phyloP scores from a whole-genome alignment of 1,140 invertebrate species.

The Bombus soroeensis region DNA sequence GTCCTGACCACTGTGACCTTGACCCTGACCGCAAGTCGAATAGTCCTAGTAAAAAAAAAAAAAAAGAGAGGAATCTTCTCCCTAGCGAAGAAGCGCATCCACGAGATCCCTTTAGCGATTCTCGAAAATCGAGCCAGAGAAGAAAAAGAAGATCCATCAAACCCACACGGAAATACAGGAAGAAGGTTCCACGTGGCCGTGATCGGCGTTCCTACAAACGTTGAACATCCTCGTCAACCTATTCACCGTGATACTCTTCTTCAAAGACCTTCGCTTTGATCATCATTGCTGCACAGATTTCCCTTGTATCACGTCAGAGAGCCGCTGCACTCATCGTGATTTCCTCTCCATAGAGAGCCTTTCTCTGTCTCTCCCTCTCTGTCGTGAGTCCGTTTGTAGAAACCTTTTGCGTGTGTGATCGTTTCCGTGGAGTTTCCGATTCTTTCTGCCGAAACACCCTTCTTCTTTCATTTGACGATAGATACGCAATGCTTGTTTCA shows the following conservation, averaged over 20 bases:
- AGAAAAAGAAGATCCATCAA: background rate
- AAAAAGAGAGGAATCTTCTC: background rate
- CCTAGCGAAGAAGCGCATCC: background rate
- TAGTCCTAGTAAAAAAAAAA: background rate
- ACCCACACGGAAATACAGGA: background rate
- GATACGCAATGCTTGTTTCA: background rate
- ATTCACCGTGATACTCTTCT: slow-evolving; percentile 17
- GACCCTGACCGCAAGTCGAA: slow-evolving; percentile 46
- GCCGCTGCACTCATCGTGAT: slow-evolving; percentile 7
- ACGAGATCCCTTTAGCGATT: slow-evolving; percentile 8
- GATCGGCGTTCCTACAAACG: background rate
- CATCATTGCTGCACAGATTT: slow-evolving; percentile 1
- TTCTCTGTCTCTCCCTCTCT: background rate
- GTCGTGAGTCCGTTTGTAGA: background rate
- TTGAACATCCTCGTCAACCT: background rate
- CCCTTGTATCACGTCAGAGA: background rate
- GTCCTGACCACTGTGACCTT: slow-evolving; percentile 75
- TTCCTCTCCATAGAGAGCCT: background rate
- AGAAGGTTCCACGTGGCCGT: background rate
- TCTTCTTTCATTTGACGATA: background rate
- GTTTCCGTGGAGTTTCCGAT: background rate
- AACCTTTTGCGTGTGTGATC: background rate
- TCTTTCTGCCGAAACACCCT: no score
- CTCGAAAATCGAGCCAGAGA: background rate
- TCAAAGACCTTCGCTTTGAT: slow-evolving; percentile 19